phyloP scores from a whole-genome alignment of 2,888 invertebrate genomes.

The Acanthacorydalis orientalis region DNA sequence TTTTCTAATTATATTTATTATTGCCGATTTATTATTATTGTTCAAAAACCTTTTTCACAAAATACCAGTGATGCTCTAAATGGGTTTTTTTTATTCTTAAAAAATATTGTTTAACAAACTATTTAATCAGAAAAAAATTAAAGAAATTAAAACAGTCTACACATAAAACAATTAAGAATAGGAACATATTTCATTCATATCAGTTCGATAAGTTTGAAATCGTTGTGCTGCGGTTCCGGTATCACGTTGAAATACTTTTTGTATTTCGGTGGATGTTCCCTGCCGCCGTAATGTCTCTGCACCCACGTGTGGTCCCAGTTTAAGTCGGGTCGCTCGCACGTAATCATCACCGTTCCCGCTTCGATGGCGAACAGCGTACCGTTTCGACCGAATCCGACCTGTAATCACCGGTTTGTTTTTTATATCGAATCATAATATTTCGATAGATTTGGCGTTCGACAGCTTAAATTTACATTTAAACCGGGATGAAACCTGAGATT shows the following conservation, averaged over 20 bases:
- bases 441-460: neutral
- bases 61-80: no score
- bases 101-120: no score
- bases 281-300: constrained; percentile 41
- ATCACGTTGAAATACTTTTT: constrained; percentile 80
- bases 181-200: constrained; percentile 35
- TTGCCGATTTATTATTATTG: no score
- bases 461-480: constrained; percentile 40
- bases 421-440: neutral
- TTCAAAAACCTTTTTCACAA: no score
- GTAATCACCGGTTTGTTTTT: constrained; percentile 15
- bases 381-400: constrained; percentile 72
- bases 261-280: constrained; percentile 46
- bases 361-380: constrained; percentile 67
- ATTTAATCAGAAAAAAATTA: no score
- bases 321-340: constrained; percentile 66
- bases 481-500: constrained; percentile 64
- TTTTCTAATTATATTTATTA: no score
- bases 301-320: constrained; percentile 67
- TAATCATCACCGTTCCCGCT: constrained; percentile 60
- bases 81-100: no score
- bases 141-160: no score
- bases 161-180: no score
- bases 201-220: constrained; percentile 61
- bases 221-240: constrained; percentile 57